Evolutionary conservation across 2,888 invertebrate genomes (phyloP).

Genomic region (Spilosoma lubricipeda): DNA sequence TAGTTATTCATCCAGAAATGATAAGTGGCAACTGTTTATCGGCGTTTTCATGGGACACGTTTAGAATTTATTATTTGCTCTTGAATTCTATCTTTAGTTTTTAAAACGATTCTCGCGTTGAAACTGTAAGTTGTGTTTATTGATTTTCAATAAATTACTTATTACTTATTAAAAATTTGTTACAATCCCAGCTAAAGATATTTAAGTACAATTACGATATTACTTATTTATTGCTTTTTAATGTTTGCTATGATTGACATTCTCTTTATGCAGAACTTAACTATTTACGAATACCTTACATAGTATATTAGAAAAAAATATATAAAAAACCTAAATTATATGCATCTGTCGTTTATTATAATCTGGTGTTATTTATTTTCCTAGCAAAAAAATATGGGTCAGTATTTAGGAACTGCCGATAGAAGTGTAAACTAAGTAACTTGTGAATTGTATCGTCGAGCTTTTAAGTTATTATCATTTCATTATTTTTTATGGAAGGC

Average conservation of each 20-base stretch:
- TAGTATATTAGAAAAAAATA: too few relatives aligned
- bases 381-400: too few relatives aligned
- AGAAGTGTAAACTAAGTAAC: too few relatives aligned
- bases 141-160: not conserved
- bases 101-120: conserved; percentile 1
- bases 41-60: conserved; percentile 22
- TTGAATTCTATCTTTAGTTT: conserved; percentile 19
- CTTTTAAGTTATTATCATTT: too few relatives aligned
- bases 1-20: conserved; percentile 22
- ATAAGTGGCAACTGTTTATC: conserved; percentile 31
- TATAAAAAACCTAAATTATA: too few relatives aligned
- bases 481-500: too few relatives aligned
- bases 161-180: not conserved
- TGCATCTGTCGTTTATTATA: too few relatives aligned
- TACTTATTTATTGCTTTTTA: not conserved
- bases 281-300: not conserved
- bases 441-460: too few relatives aligned
- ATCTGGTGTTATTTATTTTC: too few relatives aligned
- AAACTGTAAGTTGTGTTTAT: conserved; percentile 4
- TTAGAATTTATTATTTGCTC: conserved; percentile 30
- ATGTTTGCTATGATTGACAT: not conserved
- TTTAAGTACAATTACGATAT: not conserved
- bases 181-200: not conserved
- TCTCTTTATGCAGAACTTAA: not conserved
- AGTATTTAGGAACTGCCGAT: too few relatives aligned